Percentiles rank a stretch among this genome's conserved stretches.
Conservation (phyloP, 2,797 vertebrate genomes). For the Macropodus opercularis region DNA sequence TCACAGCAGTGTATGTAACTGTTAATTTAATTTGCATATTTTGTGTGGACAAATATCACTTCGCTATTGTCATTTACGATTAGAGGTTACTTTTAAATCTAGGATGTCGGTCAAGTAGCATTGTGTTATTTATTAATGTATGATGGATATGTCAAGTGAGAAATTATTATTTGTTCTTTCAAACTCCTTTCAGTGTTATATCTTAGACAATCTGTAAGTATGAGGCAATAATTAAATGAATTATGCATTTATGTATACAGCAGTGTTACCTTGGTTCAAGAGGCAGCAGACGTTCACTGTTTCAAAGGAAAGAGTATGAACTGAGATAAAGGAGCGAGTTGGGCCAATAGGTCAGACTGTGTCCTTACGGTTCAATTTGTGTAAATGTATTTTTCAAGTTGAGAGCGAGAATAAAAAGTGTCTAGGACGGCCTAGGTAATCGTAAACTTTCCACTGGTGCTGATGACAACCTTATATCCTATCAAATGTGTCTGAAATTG, state of each 20-base stretch:
- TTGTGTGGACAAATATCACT: background rate
- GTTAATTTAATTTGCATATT: background rate
- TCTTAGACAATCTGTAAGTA: background rate
- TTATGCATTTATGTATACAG: too few relatives aligned
- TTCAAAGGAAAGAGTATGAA: slow-evolving; percentile 8
- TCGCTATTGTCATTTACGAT: background rate
- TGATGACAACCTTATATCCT: too few relatives aligned
- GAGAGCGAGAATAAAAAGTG: background rate
- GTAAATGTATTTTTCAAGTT: slow-evolving; percentile 98
- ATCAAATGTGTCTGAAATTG: background rate
- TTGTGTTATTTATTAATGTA: background rate
- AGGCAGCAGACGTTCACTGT: slow-evolving; percentile 3
- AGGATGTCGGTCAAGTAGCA: background rate
- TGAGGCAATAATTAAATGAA: too few relatives aligned
- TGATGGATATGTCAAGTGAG: background rate
- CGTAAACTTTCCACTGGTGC: background rate
- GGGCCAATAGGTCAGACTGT: slow-evolving; percentile 83
- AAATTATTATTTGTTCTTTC: background rate
- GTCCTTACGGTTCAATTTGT: slow-evolving; percentile 84
- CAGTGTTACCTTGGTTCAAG: slow-evolving; percentile 18
- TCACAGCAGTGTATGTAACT: background rate
- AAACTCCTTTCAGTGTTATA: background rate
- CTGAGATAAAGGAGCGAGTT: slow-evolving; percentile 9
- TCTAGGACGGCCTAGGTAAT: background rate
- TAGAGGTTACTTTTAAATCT: background rate